Evolutionary conservation across 2,113 vertebrate species (phyloP), one percentile per base, ranked within the genome.

Genomic region (Oenanthe oenanthe): DNA sequence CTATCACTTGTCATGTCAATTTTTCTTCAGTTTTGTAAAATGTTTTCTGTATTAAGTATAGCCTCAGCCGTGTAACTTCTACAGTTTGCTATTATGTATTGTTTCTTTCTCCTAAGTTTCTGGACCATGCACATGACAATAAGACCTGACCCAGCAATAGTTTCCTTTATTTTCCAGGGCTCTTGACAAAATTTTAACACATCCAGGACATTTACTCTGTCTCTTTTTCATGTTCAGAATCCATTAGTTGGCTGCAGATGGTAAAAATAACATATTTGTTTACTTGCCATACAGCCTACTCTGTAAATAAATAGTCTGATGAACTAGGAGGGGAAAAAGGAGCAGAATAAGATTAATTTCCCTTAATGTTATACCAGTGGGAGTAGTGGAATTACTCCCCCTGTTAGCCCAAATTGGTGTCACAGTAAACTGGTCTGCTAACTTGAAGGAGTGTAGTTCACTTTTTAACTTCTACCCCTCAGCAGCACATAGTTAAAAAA

Each of bases 251-350:
- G 72, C 53, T 85, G 66, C 54, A 92, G 62, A 80, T 3, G 28
- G 84, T 93, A 96, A 97, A 95, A 97, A 96, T 92, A 97, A 96
- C 72, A 12, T 90, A 97, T 96, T 96, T 97, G 90, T 96, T 97
- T 97, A 92, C 83, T 95, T 97, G 88, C 71, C 93, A 66, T 94
- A 60, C 28, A 89, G 62, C 66, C 77, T 88, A 71, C 72, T 95
- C 89, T 93, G 75, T 90, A 97, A 97, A 97, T 95, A 97, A 98
- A 97, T 97, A 91, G 94, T 94, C 78, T 95, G 90, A 97, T 95
- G 97, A 97, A 96, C 89, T 93, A 92, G 50, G 45, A 74, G 51
- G 71, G 71, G 95, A 50, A 47, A 93, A 89, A 72, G 50, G 53
- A 96, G 60, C 18, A 89, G 74, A 97, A 92, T 89, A 63, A 97